phyloP scores from a whole-genome alignment of 1,140 invertebrate genomes.

The Drosophila parabipectinata region DNA sequence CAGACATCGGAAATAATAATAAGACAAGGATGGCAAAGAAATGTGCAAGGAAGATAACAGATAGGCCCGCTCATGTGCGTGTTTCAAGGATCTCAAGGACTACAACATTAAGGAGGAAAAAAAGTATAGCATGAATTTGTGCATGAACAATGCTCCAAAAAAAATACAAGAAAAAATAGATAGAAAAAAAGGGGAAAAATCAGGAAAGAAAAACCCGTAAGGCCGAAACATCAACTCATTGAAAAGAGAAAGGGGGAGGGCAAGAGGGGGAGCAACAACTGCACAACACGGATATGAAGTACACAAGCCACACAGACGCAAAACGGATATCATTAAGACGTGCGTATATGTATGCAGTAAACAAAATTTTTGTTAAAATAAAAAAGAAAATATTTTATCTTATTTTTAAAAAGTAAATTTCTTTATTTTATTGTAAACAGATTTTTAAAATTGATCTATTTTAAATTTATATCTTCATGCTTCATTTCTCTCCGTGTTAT shows the following conservation, averaged over 20 bases:
- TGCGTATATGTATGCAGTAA: constrained; percentile 16
- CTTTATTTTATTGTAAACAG: neutral
- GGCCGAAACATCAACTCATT: constrained; percentile 46
- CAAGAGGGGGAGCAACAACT: constrained; percentile 13
- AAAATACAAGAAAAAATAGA: constrained; percentile 20
- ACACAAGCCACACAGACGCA: constrained; percentile 27
- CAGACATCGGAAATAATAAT: constrained; percentile 27
- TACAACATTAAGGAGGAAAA: constrained; percentile 63
- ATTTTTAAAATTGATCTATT: neutral
- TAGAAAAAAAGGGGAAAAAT: constrained; percentile 27
- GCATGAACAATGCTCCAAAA: constrained; percentile 67
- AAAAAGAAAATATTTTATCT: neutral
- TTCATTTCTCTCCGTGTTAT: constrained; percentile 16
- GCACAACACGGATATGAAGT: constrained; percentile 35
- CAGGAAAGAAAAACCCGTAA: constrained; percentile 32
- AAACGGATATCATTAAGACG: constrained; percentile 74
- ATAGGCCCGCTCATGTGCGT: constrained; percentile 57
- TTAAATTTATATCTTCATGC: neutral
- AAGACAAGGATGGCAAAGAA: neutral
- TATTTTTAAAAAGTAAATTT: neutral
- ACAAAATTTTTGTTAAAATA: neutral
- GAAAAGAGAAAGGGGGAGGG: constrained; percentile 11
- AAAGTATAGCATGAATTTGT: constrained; percentile 63
- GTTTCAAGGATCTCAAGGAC: constrained; percentile 77
- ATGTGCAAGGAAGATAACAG: constrained; percentile 17